Base-by-base conservation (phyloP, 2,797 vertebrate genomes). In the Alca torda region DNA sequence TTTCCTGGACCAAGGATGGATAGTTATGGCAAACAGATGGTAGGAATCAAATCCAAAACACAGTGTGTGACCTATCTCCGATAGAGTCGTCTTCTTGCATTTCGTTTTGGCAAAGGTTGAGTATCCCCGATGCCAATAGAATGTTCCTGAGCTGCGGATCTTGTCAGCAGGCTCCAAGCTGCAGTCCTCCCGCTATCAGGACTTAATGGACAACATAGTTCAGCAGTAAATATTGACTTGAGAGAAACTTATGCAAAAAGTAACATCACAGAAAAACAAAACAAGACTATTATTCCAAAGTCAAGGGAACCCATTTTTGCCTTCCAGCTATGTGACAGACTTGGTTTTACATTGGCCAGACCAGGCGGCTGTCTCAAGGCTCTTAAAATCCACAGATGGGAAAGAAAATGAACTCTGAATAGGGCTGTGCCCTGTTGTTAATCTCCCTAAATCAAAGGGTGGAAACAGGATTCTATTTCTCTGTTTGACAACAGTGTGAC, bases 21-120 rank as follows among this genome's bases (percentile, higher is more conserved):
- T 19, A 75, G 90, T 95, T 93, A 95, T 87, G 89, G 90, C 94
- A 96, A 95, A 95, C 95, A 96, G 96, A 96, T 96, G 96, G 90
- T 80, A 53, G 68, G 61, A 69, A 45, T 46, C 11, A 56, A 75
- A 74, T 95, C 92, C 94, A 94, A 95, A 87, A 91, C 91, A 91
- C 89, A 91, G 76, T 93, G 93, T 95, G 93, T 88, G 90, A 97
- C 95, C 93, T 90, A 92, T 95, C 94, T 95, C 45, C 46, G 92
- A 95, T 96, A 94, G 80, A 92, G 84, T 43, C 87, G 90, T 87
- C 68, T 92, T 87, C 87, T 87, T 77, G 91, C 7, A 0, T 92
- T 93, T 87, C 3, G 0, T 75, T 91, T 91, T 96, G 96, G 96
- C 96, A 89, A 86, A 24, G 11, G 24, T 6, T 1, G 2, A 65